Evolutionary conservation across 2,888 invertebrate species (phyloP).

Genomic region (Ornithoptera alexandrae): DNA sequence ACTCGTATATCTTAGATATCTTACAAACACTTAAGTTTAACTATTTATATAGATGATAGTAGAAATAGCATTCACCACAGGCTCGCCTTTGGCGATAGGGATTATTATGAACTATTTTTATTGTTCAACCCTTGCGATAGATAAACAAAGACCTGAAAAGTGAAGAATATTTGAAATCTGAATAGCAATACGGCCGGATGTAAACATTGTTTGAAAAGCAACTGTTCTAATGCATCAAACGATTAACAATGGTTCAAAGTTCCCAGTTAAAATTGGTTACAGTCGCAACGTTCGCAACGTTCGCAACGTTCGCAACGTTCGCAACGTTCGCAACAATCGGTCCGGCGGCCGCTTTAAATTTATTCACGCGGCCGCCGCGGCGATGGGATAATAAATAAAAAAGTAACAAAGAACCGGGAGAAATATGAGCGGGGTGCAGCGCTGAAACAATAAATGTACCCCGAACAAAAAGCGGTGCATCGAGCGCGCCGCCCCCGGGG

Average conservation of each 20-base stretch:
- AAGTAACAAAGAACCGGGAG: constrained; percentile 52
- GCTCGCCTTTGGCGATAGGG: no score
- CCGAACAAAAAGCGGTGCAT: constrained; percentile 24
- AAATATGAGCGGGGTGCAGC: constrained; percentile 60
- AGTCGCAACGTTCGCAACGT: background rate
- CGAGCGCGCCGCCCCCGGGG: background rate
- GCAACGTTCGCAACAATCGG: background rate
- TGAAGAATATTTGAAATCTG: no score
- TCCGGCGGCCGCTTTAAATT: background rate
- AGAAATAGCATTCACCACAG: no score
- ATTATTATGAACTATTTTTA: no score
- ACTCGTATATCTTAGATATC: no score
- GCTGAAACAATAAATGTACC: constrained; percentile 44
- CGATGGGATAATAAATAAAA: constrained; percentile 61
- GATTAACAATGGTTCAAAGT: background rate
- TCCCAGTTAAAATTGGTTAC: background rate
- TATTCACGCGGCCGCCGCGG: constrained; percentile 54
- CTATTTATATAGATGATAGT: no score
- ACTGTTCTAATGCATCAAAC: background rate
- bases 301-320: background rate
- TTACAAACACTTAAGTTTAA: no score
- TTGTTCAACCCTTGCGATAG: no score
- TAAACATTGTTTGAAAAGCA: no score
- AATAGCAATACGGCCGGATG: no score
- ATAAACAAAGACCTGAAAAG: no score